Percentiles rank a stretch among this genome's conserved stretches.
These are phyloP conservation scores for Parazoanthus atlanticus DNA, from an alignment of 92 coral and sea anemone species.

Conservation along the genomic window DNA sequence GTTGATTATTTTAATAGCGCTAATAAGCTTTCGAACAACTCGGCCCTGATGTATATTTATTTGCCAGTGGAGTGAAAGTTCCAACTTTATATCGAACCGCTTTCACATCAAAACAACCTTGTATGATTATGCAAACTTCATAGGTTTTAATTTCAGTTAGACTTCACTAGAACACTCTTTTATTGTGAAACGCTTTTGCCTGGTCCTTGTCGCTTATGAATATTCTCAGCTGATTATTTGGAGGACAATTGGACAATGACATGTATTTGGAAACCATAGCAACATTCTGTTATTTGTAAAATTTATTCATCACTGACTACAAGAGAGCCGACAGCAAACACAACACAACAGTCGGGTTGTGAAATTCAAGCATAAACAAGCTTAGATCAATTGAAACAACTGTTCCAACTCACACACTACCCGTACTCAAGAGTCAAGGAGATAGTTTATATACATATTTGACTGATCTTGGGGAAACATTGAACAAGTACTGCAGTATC, in stretches of 20 bases:
- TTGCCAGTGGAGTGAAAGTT: too few species aligned
- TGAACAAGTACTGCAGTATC: not conserved
- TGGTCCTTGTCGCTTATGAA: not conserved
- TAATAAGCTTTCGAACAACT: too few species aligned
- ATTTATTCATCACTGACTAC: not conserved
- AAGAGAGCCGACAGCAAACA: not conserved
- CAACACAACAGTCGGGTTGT: not conserved
- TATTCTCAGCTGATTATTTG: not conserved
- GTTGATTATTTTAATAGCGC: too few species aligned
- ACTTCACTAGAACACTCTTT: not conserved
- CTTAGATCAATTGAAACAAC: not conserved
- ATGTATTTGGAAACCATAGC: constrained; percentile 4
- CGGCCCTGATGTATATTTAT: too few species aligned
- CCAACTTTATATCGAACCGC: too few species aligned
- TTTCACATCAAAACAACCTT: too few species aligned
- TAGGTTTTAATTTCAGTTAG: not conserved
- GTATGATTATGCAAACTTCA: too few species aligned
- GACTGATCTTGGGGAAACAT: not conserved
- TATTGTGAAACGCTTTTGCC: not conserved
- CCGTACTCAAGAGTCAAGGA: not conserved
- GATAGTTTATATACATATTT: too few species aligned
- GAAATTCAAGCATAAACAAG: not conserved
- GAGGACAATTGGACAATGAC: not conserved
- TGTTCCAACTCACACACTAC: not conserved
- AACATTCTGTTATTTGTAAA: not conserved